Evolutionary conservation across 2,113 vertebrate genomes (phyloP), one percentile per base, ranked within the genome.

Genomic region (Patagioenas fasciata): DNA sequence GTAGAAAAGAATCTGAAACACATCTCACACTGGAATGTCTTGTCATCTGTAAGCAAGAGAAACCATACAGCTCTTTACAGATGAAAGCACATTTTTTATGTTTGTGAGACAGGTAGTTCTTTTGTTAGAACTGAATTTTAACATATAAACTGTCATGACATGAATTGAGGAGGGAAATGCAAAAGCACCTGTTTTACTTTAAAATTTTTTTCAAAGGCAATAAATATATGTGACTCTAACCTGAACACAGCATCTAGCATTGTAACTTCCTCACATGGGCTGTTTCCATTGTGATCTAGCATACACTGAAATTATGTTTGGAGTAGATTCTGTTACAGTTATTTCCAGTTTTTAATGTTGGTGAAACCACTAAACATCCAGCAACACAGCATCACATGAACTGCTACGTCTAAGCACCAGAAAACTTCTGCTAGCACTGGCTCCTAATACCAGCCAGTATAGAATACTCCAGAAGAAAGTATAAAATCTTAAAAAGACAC

Each of bases 1-100:
- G 99, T 99, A 94, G 99, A 99, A 98, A 99, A 99, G 98, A 99
- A 99, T 72, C 99, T 98, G 95, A 99, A 99, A 97, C 99, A 99
- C 98, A 99, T 99, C 91, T 99, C 99, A 85, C 99, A 99, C 96
- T 99, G 99, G 98, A 99, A 99, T 73, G 99, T 99, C 98, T 99
- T 99, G 98, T 99, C 99, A 51, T 99, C 99, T 99, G 97, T 56
- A 89, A 86, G n/a, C 73, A 89, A 95, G 72, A 94, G 77, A 96
- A 96, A 93, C 17, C 86, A 82, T 2, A 18, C n/a, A 88, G 80
- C 57, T 75, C 34, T 94, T 96, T 32, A 88, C 5, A 67, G 71
- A 79, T 25, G 58, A 64, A 80, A 95, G 24, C 3, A 44, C 56
- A 9, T 11, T 84, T 24, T 74, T 7, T 7, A 0, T 13, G 24